Evolutionary conservation across 1,140 invertebrate species (phyloP).

Genomic region (Neodiprion pinetum): DNA sequence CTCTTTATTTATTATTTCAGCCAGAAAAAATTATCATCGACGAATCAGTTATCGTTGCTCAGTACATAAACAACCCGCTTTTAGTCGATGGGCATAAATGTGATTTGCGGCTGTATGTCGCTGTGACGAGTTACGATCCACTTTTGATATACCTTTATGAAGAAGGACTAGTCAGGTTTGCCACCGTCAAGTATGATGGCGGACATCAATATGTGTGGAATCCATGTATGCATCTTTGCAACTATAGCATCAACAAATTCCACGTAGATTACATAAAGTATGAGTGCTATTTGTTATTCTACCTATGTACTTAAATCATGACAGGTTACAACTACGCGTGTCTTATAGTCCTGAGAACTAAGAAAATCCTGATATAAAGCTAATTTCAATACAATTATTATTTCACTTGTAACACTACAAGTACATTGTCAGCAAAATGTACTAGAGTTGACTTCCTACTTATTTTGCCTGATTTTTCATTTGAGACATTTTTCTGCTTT

Average conservation of each 20-base stretch:
- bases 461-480: conserved; percentile 10
- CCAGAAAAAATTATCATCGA: conserved; percentile 91
- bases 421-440: background rate
- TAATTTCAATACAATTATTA: too few relatives aligned
- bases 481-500: too few relatives aligned
- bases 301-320: background rate
- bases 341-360: too few relatives aligned
- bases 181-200: conserved; percentile 85
- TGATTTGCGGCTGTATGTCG: conserved; percentile 85
- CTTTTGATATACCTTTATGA: conserved; percentile 86
- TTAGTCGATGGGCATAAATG: conserved; percentile 96
- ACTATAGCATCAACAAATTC: conserved; percentile 94
- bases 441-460: background rate
- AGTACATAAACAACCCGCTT: conserved; percentile 93
- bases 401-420: too few relatives aligned
- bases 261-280: conserved; percentile 88
- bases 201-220: conserved; percentile 86
- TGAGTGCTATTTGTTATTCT: conserved; percentile 47
- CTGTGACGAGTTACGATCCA: conserved; percentile 85
- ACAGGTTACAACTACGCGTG: too few relatives aligned
- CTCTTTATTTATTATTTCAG: conserved; percentile 60
- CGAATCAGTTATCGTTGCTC: conserved; percentile 90
- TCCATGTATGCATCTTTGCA: conserved; percentile 92
- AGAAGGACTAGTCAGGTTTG: conserved; percentile 85
- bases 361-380: too few relatives aligned